phyloP scores from a whole-genome alignment of 1,140 invertebrate species.

The Cotesia chilonis region DNA sequence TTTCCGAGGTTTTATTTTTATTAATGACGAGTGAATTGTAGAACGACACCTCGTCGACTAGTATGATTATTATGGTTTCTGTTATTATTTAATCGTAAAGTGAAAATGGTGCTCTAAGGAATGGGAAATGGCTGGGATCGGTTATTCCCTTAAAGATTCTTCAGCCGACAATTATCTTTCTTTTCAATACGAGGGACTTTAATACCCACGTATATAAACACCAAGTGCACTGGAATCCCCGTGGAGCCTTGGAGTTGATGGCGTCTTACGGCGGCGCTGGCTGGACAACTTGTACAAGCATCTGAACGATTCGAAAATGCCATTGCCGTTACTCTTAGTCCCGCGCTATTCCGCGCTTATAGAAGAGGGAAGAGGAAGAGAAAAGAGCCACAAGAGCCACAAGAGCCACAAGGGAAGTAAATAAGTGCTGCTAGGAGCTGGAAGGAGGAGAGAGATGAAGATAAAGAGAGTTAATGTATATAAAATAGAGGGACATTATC shows the following conservation, averaged over 20 bases:
- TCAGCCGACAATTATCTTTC: constrained; percentile 20
- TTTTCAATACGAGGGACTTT: constrained; percentile 4
- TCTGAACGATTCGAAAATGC: constrained; percentile 42
- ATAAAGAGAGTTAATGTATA: constrained; percentile 27
- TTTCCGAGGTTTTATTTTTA: not conserved
- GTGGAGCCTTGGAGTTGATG: constrained; percentile 24
- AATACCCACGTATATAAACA: constrained; percentile 20
- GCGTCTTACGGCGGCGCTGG: constrained; percentile 6
- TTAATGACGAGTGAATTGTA: constrained; percentile 7
- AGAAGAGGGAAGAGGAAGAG: not conserved
- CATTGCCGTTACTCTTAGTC: constrained; percentile 38
- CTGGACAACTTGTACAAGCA: constrained; percentile 27
- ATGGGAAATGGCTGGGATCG: constrained; percentile 5
- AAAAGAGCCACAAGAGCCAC: not conserved
- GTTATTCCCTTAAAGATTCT: constrained; percentile 14
- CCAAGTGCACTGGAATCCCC: constrained; percentile 32
- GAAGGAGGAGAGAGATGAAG: not conserved
- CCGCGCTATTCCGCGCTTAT: not conserved
- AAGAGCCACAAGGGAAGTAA: not conserved
- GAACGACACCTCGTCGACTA: not conserved
- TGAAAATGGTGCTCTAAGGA: not conserved
- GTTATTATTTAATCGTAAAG: not conserved
- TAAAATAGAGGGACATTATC: constrained; percentile 11
- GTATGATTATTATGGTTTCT: not conserved
- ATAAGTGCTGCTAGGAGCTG: not conserved